phyloP scores from a whole-genome alignment of 1,140 invertebrate genomes.

The Apis florea region DNA sequence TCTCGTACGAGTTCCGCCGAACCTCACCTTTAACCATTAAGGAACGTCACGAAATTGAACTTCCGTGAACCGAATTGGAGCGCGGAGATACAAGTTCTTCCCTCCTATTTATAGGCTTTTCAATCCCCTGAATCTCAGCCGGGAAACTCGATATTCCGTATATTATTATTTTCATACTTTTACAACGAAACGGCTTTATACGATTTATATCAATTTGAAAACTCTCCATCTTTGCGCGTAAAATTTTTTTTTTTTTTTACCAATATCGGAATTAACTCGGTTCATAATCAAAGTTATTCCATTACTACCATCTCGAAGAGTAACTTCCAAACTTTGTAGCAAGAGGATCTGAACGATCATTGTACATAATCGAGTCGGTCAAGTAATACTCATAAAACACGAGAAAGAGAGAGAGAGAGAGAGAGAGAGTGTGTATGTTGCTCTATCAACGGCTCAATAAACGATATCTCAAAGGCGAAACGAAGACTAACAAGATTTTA shows the following conservation, averaged over 20 bases:
- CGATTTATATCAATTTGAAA: too few species aligned
- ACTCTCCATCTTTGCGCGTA: neutral
- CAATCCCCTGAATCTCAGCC: neutral
- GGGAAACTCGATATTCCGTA: conserved; percentile 47
- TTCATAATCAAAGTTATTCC: neutral
- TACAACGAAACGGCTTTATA: too few species aligned
- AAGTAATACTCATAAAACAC: neutral
- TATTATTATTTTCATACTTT: conserved; percentile 29
- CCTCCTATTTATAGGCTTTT: neutral
- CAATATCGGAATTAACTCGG: too few species aligned
- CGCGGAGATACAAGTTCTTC: neutral
- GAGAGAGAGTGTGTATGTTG: too few species aligned
- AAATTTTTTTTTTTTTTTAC: too few species aligned
- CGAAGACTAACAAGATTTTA: neutral
- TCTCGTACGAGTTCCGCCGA: conserved; percentile 43
- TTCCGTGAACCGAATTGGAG: conserved; percentile 52
- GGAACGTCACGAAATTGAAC: conserved; percentile 23
- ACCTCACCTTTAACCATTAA: conserved; percentile 32
- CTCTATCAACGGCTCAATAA: neutral
- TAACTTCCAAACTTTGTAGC: neutral
- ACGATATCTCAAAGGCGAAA: neutral
- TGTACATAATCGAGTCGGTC: neutral
- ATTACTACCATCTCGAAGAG: neutral
- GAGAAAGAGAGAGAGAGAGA: too few species aligned
- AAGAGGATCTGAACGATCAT: neutral